Evolutionary conservation across 2,113 vertebrate species (phyloP).

Genomic region (Aegithalos caudatus): DNA sequence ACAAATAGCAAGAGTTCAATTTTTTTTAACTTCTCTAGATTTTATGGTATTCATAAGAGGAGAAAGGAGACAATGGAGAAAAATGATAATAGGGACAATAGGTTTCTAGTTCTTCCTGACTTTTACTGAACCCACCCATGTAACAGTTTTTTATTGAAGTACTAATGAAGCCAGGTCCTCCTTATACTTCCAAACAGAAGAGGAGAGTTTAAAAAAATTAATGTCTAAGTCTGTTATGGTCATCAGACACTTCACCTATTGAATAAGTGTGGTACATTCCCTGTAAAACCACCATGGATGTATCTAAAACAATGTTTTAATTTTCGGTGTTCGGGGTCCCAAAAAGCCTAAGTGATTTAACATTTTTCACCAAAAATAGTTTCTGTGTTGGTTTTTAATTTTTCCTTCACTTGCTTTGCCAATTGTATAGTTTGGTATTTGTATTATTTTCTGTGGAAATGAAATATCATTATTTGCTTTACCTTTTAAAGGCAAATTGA

Average conservation of each 20-base stretch:
- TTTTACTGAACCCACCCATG: neutral
- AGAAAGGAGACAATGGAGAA: neutral
- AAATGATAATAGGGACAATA: rapidly evolving
- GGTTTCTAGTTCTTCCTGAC: neutral
- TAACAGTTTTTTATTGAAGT: neutral
- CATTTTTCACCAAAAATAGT: neutral
- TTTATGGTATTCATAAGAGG: neutral
- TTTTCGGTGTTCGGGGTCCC: neutral
- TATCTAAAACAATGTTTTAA: neutral
- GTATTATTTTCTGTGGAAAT: neutral
- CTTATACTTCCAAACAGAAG: neutral
- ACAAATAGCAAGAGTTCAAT: neutral
- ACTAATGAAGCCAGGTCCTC: neutral
- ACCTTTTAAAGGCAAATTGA: neutral
- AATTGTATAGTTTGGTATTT: neutral
- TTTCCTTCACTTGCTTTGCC: neutral
- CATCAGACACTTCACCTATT: neutral
- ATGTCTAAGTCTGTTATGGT: neutral
- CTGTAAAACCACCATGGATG: neutral
- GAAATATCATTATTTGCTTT: neutral
- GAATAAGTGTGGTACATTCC: neutral
- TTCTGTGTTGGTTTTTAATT: neutral
- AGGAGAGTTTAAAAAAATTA: neutral
- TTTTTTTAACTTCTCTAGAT: neutral
- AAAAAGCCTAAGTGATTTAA: neutral